A percentile compares a stretch with the other conserved stretches of the same genome.
Conservation (phyloP, 2,797 vertebrate genomes). For the Rachycentron canadum region DNA sequence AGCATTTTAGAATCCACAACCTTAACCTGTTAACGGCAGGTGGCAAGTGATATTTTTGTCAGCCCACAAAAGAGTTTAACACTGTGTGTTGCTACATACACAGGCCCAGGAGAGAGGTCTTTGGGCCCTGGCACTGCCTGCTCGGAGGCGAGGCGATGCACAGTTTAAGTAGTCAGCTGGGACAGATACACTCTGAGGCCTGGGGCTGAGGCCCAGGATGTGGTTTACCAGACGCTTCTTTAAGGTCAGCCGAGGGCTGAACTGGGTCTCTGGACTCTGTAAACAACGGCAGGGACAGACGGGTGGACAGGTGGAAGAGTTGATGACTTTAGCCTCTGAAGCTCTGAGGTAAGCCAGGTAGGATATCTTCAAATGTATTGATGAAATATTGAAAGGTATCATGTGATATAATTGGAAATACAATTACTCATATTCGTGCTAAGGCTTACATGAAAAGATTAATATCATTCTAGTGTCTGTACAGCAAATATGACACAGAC, state of each 20-base stretch:
- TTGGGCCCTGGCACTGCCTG: conserved; percentile 86
- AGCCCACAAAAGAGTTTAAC: conserved; percentile 54
- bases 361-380: not conserved
- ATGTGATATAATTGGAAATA: not conserved
- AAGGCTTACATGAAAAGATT: not conserved
- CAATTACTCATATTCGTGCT: not conserved
- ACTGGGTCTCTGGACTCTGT: conserved; percentile 92
- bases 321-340: conserved; percentile 18
- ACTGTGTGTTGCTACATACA: conserved; percentile 86
- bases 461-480: not conserved
- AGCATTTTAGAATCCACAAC: conserved; percentile 52
- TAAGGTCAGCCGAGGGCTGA: conserved; percentile 92
- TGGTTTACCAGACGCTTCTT: conserved; percentile 96
- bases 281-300: conserved; percentile 75
- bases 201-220: conserved; percentile 93
- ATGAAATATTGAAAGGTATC: not conserved
- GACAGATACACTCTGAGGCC: conserved; percentile 89
- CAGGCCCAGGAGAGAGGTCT: conserved; percentile 97
- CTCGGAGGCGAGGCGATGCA: conserved; percentile 80
- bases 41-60: conserved; percentile 54
- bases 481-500: not conserved
- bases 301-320: conserved; percentile 54
- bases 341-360: conserved; percentile 7
- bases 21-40: conserved; percentile 39
- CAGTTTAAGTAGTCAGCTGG: conserved; percentile 90